Evolutionary conservation across 2,888 invertebrate genomes (phyloP).

Genomic region (Willowsia nigromaculata): DNA sequence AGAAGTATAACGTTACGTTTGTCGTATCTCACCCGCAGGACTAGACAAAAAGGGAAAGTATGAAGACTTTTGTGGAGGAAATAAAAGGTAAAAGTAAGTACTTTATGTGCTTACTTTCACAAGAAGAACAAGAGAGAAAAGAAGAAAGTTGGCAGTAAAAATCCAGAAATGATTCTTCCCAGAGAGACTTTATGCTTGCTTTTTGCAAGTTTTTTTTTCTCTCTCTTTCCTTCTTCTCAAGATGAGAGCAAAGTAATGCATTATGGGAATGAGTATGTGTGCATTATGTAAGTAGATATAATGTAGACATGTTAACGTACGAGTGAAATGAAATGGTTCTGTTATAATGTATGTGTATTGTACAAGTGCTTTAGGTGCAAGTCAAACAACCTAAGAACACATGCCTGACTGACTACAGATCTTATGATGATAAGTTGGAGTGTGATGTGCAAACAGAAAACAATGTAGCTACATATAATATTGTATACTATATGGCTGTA

Average conservation of each 20-base stretch:
- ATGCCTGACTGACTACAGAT: slow-evolving; percentile 36
- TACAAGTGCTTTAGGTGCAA: slow-evolving; percentile 41
- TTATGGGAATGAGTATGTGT: slow-evolving; percentile 5
- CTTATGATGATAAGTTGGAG: slow-evolving; percentile 33
- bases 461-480: background rate
- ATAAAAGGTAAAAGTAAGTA: slow-evolving; percentile 60
- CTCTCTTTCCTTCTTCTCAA: background rate
- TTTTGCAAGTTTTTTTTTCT: slow-evolving; percentile 35
- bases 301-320: slow-evolving; percentile 15
- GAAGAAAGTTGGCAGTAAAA: slow-evolving; percentile 56
- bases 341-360: slow-evolving; percentile 22
- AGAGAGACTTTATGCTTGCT: slow-evolving; percentile 44
- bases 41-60: slow-evolving; percentile 18
- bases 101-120: slow-evolving; percentile 54
- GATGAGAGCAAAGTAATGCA: no score
- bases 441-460: slow-evolving; percentile 53
- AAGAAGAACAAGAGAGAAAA: slow-evolving; percentile 17
- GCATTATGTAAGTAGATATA: slow-evolving; percentile 25
- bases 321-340: slow-evolving; percentile 33
- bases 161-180: slow-evolving; percentile 38
- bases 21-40: background rate
- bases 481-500: background rate
- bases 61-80: slow-evolving; percentile 37
- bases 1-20: background rate
- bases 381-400: slow-evolving; percentile 43